A percentile compares a stretch with the other conserved stretches of the same genome.
Conservation (phyloP, 2,888 invertebrate genomes). For the Euplagia quadripunctaria region DNA sequence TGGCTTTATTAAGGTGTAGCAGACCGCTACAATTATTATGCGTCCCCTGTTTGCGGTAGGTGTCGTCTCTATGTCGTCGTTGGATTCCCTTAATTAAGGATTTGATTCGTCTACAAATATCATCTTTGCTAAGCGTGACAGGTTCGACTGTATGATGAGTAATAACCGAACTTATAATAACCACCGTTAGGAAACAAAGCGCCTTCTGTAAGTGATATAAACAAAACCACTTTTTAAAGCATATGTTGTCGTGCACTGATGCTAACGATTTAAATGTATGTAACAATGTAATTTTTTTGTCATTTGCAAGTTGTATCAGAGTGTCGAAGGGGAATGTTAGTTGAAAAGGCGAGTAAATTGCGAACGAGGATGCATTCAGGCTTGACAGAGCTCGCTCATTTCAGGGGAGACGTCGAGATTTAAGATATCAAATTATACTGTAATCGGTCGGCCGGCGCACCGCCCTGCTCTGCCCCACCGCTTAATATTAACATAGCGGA, state of each 20-base stretch:
- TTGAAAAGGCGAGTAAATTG: slow-evolving; percentile 83
- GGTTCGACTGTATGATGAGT: slow-evolving; percentile 47
- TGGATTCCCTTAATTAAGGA: slow-evolving; percentile 85
- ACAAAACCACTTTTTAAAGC: slow-evolving; percentile 26
- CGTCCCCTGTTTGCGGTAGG: slow-evolving; percentile 86
- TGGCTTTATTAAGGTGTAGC: slow-evolving; percentile 87
- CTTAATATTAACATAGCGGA: slow-evolving; percentile 82
- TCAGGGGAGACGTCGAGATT: slow-evolving; percentile 73
- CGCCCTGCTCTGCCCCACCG: slow-evolving; percentile 60
- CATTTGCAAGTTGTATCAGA: slow-evolving; percentile 63
- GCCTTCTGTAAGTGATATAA: slow-evolving; percentile 23
- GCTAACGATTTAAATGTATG: slow-evolving; percentile 35
- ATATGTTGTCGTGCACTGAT: slow-evolving; percentile 44
- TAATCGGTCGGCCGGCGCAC: slow-evolving; percentile 76
- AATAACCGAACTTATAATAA: slow-evolving; percentile 33
- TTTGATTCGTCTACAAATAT: slow-evolving; percentile 78
- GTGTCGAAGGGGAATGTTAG: slow-evolving; percentile 56
- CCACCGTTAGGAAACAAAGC: slow-evolving; percentile 18
- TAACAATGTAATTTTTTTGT: slow-evolving; percentile 47
- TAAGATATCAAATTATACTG: slow-evolving; percentile 84
- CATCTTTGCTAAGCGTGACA: slow-evolving; percentile 65
- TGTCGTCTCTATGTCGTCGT: slow-evolving; percentile 82
- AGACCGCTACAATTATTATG: slow-evolving; percentile 88
- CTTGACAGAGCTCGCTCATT: slow-evolving; percentile 72
- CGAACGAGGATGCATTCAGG: slow-evolving; percentile 78